Base-by-base conservation (phyloP, 1,140 invertebrate genomes). In the Belonocnema kinseyi region DNA sequence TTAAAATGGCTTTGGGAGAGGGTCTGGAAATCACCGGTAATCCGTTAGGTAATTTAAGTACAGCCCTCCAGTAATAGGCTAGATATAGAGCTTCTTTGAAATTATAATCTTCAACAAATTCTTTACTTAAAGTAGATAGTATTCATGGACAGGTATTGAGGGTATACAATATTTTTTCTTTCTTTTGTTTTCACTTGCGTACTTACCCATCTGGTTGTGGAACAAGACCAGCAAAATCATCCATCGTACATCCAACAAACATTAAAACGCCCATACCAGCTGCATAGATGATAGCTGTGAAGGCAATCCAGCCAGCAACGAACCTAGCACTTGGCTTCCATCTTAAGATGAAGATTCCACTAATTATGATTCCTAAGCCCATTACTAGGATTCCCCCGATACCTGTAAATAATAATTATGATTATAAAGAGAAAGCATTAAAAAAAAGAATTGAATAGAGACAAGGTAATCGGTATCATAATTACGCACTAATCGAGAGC, bases 301-400 rank as follows among this genome's bases (percentile, higher is more conserved):
- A 94, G 13, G 97, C 97, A 70, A 98, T 97, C 97, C 97, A 98
- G 13, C 94, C 96, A 17, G 97, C 96, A 5, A 98, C 96, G 81
- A 96, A 95, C 80, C 94, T 92, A 4, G 97, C 96, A 56, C 96
- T 96, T 2, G 97, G 97, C 83, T 97, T 97, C 72, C 94, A 91
- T 86, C 95, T 94, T 52, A 97, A 88, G 77, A 98, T 98, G 79
- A 97, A 96, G 50, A 97, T 92, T 3, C 97, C 97, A 78, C 95
- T 96, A 61, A 97, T 94, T 84, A 98, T 95, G 82, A 97, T 97
- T 76, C 97, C 97, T 73, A 97, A 83, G 61, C 97, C 97, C 97
- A 98, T 98, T 26, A 98, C 96, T 72, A 98, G 92, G 83, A 98
- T 98, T 78, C 97, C 97, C 79, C 96, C 97, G 81, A 97, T 94